Percentiles rank a stretch among this genome's conserved stretches.
phyloP scores from a whole-genome alignment of 2,113 vertebrate species.

The Eolophus roseicapilla region DNA sequence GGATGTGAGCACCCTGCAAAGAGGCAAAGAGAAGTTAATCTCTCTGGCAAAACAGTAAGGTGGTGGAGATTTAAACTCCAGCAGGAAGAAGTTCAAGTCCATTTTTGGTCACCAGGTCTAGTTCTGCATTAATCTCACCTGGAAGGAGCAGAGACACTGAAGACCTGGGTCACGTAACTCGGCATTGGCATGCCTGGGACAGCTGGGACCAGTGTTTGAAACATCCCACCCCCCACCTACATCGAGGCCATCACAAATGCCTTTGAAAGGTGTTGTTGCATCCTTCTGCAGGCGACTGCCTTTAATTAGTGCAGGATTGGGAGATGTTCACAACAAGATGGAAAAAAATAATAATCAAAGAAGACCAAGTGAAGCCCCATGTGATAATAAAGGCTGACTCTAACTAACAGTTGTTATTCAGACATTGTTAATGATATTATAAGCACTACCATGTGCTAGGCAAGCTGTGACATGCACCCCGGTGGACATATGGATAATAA shows the following conservation, averaged over 20 bases:
- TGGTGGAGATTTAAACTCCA: neutral
- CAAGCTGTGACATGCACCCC: slow-evolving; percentile 65
- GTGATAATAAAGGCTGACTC: slow-evolving; percentile 46
- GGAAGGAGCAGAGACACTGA: neutral
- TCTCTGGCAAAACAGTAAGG: neutral
- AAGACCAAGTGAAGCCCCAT: neutral
- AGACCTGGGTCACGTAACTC: neutral
- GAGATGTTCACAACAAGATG: neutral
- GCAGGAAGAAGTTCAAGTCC: neutral
- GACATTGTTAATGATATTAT: slow-evolving; percentile 66
- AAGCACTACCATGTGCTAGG: slow-evolving; percentile 66
- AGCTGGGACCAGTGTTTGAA: neutral
- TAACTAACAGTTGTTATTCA: slow-evolving; percentile 62
- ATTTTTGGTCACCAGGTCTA: neutral
- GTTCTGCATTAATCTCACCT: neutral
- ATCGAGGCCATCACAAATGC: accelerated
- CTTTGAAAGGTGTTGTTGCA: neutral
- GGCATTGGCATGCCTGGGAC: neutral
- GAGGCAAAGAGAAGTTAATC: neutral
- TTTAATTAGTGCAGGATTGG: neutral
- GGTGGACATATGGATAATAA: slow-evolving; percentile 68
- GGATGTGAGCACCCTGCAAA: neutral
- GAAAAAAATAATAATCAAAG: slow-evolving; percentile 19
- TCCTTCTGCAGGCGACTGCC: neutral
- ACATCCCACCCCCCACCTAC: neutral